A percentile compares a stretch with the other conserved stretches of the same genome.
phyloP scores from a whole-genome alignment of 2,113 vertebrate species.

The Nipponia nippon region DNA sequence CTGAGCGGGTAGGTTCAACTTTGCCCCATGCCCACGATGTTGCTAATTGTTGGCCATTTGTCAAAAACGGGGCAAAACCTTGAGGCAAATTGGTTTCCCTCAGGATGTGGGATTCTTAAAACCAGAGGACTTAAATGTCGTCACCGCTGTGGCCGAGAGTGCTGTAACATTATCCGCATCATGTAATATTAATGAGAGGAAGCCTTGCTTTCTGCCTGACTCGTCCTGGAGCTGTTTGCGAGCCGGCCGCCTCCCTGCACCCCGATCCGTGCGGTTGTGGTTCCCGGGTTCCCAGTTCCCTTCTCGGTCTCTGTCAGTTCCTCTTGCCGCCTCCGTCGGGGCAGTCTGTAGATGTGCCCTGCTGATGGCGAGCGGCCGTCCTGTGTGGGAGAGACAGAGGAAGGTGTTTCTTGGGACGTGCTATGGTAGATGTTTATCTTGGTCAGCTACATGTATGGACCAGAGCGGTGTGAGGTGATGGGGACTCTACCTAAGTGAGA shows the following conservation, averaged over 20 bases:
- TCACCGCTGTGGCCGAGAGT: not conserved
- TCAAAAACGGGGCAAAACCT: not conserved
- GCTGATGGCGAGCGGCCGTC: accelerated
- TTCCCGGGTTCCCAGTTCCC: not conserved
- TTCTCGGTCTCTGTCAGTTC: not conserved
- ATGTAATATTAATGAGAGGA: not conserved
- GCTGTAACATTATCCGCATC: accelerated
- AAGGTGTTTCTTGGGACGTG: not conserved
- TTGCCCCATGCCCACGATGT: accelerated
- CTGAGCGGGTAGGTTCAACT: not conserved
- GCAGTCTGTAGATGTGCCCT: not conserved
- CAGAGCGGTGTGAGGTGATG: accelerated
- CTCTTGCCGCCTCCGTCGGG: not conserved
- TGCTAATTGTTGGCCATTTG: not conserved
- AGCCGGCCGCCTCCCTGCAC: accelerated
- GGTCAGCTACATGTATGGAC: not conserved
- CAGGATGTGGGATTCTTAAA: not conserved
- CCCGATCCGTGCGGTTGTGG: accelerated
- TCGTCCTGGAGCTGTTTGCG: accelerated
- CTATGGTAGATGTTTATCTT: not conserved
- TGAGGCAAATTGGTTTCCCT: not conserved
- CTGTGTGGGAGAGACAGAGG: not conserved
- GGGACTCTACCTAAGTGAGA: not conserved
- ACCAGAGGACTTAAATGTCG: not conserved
- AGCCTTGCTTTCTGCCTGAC: not conserved